Evolutionary conservation across 37 sponge, comb jelly and placozoan species (phyloP), one percentile per base, ranked within the genome.

Genomic region (Chondrosia reniformis): DNA sequence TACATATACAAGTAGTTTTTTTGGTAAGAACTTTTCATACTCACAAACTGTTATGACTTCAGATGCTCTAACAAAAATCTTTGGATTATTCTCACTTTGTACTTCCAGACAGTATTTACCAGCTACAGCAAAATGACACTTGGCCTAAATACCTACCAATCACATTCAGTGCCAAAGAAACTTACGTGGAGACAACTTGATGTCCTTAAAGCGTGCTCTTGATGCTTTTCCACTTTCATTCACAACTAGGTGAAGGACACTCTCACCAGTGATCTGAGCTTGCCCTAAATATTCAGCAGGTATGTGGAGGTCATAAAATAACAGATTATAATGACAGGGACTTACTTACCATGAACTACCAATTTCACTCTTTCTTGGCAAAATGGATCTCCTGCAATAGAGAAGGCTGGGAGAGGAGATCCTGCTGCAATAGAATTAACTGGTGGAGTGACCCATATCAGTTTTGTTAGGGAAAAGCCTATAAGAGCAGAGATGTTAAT

Each of bases 21-120:
- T 19, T 15, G 15, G 52, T 49, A 49, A 19, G 52, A 19, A 15
- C 10, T 19, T 49, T 49, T 49, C 52, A 49, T 15, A 82, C 87
- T 77, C 45, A 87, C 87, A 78, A 54, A 93, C 90, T 33, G 25
- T 46, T 21, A 89, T 83, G 7, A 78, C 71, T 5, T 85, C 81
- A 0, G 80, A 15, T 1, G 85, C 63, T 58, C 57, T 31, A 5
- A 93, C 31, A 13, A 40, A 45, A 41, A 83, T 65, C 22, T 52
- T 3, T 24, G 83, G 81, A 37, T 86, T 65, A 1, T 0, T 39
- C 32, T 41, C 71, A 80, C 93, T 80, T 24, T 62, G 77, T 38
- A 89, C 87, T 58, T 93, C 84, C 7, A 93, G 42, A 8, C 55
- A 39, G 25, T 89, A 93, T 39, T 69, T 46, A 30, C 93, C 93